Conservation (phyloP, 2,113 vertebrate species). For the Macroglossus sobrinus region DNA sequence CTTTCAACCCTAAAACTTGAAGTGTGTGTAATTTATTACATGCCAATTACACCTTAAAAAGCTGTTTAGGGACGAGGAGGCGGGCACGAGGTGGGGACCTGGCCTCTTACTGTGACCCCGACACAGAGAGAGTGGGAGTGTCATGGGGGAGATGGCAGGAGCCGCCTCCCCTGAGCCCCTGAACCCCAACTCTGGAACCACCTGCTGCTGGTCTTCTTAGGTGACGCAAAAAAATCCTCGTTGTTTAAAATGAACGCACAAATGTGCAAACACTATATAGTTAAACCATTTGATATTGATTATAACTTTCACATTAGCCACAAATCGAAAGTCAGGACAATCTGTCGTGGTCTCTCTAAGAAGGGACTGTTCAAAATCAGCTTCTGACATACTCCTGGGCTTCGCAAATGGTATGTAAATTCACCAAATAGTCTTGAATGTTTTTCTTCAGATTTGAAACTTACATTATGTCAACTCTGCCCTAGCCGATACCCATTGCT, state of each 20-base stretch:
- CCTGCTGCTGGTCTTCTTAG: background rate
- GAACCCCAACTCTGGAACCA: background rate
- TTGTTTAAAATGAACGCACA: background rate
- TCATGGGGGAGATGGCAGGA: background rate
- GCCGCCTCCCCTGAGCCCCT: background rate
- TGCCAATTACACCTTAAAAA: background rate
- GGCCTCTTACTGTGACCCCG: background rate
- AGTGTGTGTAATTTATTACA: background rate
- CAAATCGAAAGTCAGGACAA: background rate
- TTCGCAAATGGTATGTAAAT: background rate
- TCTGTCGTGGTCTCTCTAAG: background rate
- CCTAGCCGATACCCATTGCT: background rate
- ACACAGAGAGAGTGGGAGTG: too few species aligned
- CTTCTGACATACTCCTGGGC: background rate
- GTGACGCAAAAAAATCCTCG: background rate
- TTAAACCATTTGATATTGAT: background rate
- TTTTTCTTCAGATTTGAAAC: background rate
- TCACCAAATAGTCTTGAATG: background rate
- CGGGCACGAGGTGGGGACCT: background rate
- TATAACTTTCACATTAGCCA: background rate
- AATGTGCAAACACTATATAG: background rate
- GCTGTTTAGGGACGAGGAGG: background rate
- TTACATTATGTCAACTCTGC: background rate
- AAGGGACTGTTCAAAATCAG: background rate
- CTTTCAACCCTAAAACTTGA: background rate